Base-by-base conservation (phyloP, 2,888 invertebrate species). In the Dyspetes luteomarginatus region DNA sequence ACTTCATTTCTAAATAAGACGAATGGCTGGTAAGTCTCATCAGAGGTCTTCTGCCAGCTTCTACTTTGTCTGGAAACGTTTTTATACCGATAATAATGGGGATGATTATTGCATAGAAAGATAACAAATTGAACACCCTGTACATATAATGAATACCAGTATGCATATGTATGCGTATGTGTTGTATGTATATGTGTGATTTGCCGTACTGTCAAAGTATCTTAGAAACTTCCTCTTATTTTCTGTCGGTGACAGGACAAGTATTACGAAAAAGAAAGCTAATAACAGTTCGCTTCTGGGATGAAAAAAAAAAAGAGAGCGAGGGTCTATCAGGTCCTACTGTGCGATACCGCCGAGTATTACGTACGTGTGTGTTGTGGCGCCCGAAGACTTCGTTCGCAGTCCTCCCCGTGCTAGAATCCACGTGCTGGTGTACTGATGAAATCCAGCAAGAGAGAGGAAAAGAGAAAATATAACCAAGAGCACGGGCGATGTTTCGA, bases 221-320 rank as follows among this genome's bases (percentile, higher is more conserved):
- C 65, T 81, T 64, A 81, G 81, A 80, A 86, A 86, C 87, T 89
- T 89, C 87, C 88, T 89, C 89, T 90, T 88, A 86, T 88, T 88
- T 89, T 84, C 92, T 92, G 92, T 75, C 85, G 84, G 81, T 92
- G 91, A 92, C 92, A 92, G 92, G 90, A 87, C 89, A 87, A 86
- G 88, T 88, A 91, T 91, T 91, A 91, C 85, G 83, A 81, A 85
- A 88, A 89, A 89, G 88, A 89, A 89, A 90, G 90, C 90, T 91
- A 92, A 92, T 92, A 92, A 91, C 90, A 90, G 89, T 73, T 80
- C 74, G 69, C 71, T 78, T 65, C 56, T 73, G 76, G 76, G 55
- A 77, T 55, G 73, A 64, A 55, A 64, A 73, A 43, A n/a, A 64
- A 67, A 83, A 76, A 76, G 67, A 79, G 75, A 50, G 58, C 64